Base-by-base conservation (phyloP, 2,797 vertebrate species). In the Carapus acus region DNA sequence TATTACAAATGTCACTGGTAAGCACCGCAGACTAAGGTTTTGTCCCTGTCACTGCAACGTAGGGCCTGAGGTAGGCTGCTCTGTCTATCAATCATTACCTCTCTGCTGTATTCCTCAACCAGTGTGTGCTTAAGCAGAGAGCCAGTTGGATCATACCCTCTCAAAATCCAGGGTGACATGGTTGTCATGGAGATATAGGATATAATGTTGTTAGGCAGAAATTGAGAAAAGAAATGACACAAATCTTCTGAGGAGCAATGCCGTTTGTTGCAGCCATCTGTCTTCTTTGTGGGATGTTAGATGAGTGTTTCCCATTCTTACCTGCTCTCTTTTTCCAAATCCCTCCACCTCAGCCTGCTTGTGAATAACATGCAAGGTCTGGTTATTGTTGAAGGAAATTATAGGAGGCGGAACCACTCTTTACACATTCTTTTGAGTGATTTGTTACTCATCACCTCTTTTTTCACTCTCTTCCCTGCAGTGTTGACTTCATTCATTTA, bases 11-110 rank as follows among this genome's bases (percentile, higher is more conserved):
- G 89, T 90, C 87, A 83, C 83, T 79, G 79, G 84, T 86, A 86
- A 83, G 78, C 77, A 62, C 79, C 74, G 84, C 87, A 86, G 82
- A 78, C 64, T 77, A 81, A 86, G 88, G 86, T 87, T 90, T 90
- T 89, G 88, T 91, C 88, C 87, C 89, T 89, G 90, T 94, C 89
- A 89, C 76, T 88, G 78, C 72, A 58, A 72, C 73, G 76, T 84
- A 85, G 73, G 89, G 85, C 87, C 86, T 79, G 88, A 89, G 89
- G 86, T 87, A 90, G 88, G 85, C 83, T 86, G 88, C 87, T 89
- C 89, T 88, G 89, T 86, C 90, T 91, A 93, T 95, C 92, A 92
- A 91, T 95, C 91, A 92, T 65, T 83, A 78, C 78, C 77, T 79
- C 79, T 65, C 60, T 60, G 61, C 34, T 60, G 62, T 73, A 68